Conservation (phyloP, 2,797 vertebrate species). For the Schizopygopsis pylzovi region DNA sequence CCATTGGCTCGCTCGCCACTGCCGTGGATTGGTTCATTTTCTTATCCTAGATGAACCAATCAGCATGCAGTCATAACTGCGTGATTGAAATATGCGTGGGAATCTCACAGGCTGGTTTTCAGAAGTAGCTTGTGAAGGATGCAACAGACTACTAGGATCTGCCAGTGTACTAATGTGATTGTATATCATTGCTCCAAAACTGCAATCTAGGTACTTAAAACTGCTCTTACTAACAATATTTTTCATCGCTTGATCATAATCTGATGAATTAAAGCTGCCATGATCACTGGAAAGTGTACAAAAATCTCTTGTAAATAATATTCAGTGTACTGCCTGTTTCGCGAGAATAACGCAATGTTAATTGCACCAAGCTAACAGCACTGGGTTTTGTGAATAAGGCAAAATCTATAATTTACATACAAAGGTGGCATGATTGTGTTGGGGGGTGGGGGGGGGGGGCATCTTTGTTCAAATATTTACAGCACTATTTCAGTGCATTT, state of each 20-base stretch:
- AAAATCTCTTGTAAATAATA: not conserved
- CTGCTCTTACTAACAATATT: not conserved
- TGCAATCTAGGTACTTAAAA: not conserved
- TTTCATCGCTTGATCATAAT: not conserved
- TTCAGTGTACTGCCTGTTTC: not conserved
- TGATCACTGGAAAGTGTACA: not conserved
- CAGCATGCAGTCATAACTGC: no score
- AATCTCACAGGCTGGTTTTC: not conserved
- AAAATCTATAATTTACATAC: slow-evolving; percentile 12
- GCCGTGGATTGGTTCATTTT: no score
- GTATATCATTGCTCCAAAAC: not conserved
- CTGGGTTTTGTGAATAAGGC: not conserved
- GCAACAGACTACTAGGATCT: not conserved
- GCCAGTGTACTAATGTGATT: not conserved
- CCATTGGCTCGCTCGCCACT: no score
- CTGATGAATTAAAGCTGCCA: not conserved
- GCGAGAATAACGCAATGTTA: not conserved
- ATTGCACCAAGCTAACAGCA: not conserved
- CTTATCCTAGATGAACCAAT: no score
- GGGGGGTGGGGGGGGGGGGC: no score
- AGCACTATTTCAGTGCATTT: not conserved
- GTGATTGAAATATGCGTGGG: no score
- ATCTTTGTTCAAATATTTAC: not conserved
- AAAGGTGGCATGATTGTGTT: not conserved
- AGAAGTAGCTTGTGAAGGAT: not conserved